phyloP scores from a whole-genome alignment of 2,888 invertebrate genomes.

The Embidobia sp. region DNA sequence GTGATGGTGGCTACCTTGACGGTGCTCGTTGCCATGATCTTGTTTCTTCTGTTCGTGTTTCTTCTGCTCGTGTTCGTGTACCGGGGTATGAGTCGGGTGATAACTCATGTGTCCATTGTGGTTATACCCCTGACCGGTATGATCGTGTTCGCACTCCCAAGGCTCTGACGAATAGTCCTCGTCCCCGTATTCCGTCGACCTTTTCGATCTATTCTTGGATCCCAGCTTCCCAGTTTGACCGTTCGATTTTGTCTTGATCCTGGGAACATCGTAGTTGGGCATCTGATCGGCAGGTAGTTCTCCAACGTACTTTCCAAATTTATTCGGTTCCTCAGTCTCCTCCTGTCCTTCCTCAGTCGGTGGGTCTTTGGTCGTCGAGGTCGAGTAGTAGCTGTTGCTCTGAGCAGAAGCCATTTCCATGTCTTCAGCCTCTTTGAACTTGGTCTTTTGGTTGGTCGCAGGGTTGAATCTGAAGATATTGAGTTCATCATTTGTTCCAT shows the following conservation, averaged over 20 bases:
- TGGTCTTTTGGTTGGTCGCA: conserved; percentile 69
- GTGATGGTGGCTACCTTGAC: conserved; percentile 1
- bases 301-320: conserved; percentile 66
- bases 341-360: not conserved
- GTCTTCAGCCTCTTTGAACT: conserved; percentile 80
- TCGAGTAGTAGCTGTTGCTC: conserved; percentile 86
- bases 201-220: conserved; percentile 67
- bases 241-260: conserved; percentile 47
- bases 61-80: conserved; percentile 18
- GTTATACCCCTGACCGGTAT: conserved; percentile 29
- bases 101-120: conserved; percentile 62
- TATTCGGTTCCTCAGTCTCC: conserved; percentile 74
- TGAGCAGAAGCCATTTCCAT: conserved; percentile 87
- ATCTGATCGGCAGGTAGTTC: conserved; percentile 71
- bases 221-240: conserved; percentile 54
- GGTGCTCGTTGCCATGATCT: no score
- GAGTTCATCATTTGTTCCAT: conserved; percentile 84
- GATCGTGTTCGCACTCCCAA: conserved; percentile 59
- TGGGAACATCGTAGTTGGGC: conserved; percentile 82
- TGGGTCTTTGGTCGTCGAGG: conserved; percentile 83
- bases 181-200: conserved; percentile 67
- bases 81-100: conserved; percentile 42
- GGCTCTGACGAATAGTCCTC: conserved; percentile 36
- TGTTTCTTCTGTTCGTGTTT: conserved; percentile 50
- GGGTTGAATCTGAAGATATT: no score